phyloP scores from a whole-genome alignment of 2,888 invertebrate species.

The Peribatodes rhomboidaria region DNA sequence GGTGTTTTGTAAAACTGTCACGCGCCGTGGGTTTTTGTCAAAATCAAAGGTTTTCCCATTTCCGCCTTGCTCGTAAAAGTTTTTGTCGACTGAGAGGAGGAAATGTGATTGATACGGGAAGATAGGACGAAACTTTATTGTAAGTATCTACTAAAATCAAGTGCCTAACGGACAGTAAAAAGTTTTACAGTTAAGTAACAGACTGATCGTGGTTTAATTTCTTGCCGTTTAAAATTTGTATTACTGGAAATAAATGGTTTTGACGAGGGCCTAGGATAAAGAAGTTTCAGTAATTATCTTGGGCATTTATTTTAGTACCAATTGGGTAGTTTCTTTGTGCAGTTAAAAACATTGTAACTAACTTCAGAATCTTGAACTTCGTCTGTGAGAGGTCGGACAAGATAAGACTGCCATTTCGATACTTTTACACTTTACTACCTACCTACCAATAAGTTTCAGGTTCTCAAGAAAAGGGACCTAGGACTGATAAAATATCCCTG shows the following conservation, averaged over 20 bases:
- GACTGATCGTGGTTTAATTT: neutral
- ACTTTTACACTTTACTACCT: conserved; percentile 22
- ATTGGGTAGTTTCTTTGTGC: too few species aligned
- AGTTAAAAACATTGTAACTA: conserved; percentile 5
- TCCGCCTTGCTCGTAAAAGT: conserved; percentile 29
- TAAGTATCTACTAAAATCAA: conserved; percentile 7
- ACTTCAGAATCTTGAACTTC: conserved; percentile 3
- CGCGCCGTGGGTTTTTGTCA: conserved; percentile 28
- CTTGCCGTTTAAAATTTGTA: neutral
- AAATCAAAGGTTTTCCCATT: conserved; percentile 33
- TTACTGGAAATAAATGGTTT: neutral
- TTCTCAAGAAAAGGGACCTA: conserved; percentile 8
- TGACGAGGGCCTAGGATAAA: neutral
- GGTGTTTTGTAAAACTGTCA: conserved; percentile 29
- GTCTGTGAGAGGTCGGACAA: conserved; percentile 3
- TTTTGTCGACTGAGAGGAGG: conserved; percentile 16
- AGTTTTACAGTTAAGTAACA: conserved; percentile 14
- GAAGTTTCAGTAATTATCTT: too few species aligned
- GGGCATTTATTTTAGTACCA: too few species aligned
- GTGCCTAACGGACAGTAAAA: conserved; percentile 14
- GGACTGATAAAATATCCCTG: conserved; percentile 25
- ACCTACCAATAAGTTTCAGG: conserved; percentile 23
- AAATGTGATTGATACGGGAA: conserved; percentile 25
- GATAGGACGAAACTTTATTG: conserved; percentile 9
- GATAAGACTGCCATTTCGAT: conserved; percentile 17